A percentile compares a stretch with the other conserved stretches of the same genome.
Conservation (phyloP, 2,797 vertebrate genomes). For the Nasua narica region DNA sequence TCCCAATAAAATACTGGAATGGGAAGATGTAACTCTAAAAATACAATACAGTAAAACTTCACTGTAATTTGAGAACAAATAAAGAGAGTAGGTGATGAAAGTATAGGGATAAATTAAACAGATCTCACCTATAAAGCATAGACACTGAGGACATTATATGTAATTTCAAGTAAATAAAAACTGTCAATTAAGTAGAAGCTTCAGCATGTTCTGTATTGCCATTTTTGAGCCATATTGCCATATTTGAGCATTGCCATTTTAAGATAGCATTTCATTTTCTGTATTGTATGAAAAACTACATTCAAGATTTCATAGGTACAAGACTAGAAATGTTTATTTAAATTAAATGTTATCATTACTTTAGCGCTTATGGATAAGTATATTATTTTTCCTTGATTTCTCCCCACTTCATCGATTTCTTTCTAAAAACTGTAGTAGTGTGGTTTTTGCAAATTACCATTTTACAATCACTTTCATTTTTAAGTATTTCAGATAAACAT, state of each 20-base stretch:
- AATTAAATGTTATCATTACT: conserved; percentile 66
- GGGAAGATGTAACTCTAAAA: neutral
- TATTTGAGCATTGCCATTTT: neutral
- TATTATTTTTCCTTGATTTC: conserved; percentile 15
- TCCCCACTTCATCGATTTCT: neutral
- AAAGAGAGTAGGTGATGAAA: neutral
- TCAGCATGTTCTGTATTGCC: neutral
- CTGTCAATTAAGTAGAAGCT: conserved; percentile 21
- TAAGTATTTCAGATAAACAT: conserved; percentile 65
- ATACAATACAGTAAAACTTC: neutral
- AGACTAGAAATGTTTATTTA: conserved; percentile 66
- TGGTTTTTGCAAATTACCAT: conserved; percentile 53
- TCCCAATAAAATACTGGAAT: neutral
- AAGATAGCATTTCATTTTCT: conserved; percentile 6
- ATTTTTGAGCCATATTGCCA: no score
- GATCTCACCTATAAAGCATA: neutral
- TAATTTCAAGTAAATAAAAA: conserved; percentile 30
- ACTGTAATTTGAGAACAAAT: conserved; percentile 12
- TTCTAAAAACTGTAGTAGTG: neutral
- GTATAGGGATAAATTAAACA: neutral
- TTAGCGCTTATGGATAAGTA: conserved; percentile 59
- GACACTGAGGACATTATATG: neutral
- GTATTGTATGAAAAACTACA: neutral
- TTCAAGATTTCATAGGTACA: conserved; percentile 65
- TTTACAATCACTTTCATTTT: conserved; percentile 67